These are phyloP conservation scores for Ceyx margarethae DNA, from an alignment of 2,113 vertebrate species.

Conservation along the genomic window DNA sequence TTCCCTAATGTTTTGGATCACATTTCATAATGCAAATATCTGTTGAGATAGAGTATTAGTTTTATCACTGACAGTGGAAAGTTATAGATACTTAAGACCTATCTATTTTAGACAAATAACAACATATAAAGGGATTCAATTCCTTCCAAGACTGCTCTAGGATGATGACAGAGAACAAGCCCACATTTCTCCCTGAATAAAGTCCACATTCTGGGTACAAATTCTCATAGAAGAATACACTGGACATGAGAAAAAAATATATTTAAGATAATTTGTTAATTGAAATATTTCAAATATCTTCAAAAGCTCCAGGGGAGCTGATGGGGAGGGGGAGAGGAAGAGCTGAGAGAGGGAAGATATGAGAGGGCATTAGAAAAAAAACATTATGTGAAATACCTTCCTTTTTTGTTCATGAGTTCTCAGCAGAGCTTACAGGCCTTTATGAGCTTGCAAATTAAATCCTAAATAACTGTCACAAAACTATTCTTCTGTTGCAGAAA, in stretches of 20 bases:
- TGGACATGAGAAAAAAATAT: background rate
- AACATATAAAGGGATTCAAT: background rate
- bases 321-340: accelerated
- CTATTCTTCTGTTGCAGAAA: conserved; percentile 20
- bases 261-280: background rate
- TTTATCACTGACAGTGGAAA: background rate
- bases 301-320: background rate
- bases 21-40: background rate
- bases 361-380: background rate
- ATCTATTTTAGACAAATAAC: background rate
- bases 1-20: background rate
- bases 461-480: conserved; percentile 30
- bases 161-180: background rate
- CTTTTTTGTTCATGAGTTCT: background rate
- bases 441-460: conserved; percentile 8
- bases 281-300: background rate
- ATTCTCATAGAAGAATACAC: background rate
- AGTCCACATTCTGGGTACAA: background rate
- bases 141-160: background rate
- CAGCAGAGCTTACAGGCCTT: background rate
- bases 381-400: background rate
- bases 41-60: background rate
- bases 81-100: background rate
- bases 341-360: background rate
- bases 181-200: background rate